Conservation (phyloP, 2,113 vertebrate species). For the Xiphophorus couchianus region DNA sequence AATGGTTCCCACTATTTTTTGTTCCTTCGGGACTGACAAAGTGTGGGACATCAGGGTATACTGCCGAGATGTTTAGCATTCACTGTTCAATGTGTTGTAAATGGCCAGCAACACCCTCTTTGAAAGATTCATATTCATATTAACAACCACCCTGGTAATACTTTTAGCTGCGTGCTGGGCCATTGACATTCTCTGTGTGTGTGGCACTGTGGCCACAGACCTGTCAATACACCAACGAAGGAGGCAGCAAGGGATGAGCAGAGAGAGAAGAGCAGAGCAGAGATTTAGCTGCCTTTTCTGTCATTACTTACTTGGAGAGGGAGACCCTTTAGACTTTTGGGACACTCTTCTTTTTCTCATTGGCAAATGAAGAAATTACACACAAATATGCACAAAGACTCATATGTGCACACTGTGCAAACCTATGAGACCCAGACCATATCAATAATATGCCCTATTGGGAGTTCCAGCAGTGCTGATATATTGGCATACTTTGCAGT, state of each 20-base stretch:
- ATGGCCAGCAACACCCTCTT: slow-evolving; percentile 49
- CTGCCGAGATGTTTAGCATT: slow-evolving; percentile 54
- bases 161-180: slow-evolving; percentile 50
- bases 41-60: slow-evolving; percentile 2
- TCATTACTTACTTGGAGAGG: slow-evolving; percentile 69
- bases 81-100: slow-evolving; percentile 45
- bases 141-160: slow-evolving; percentile 62
- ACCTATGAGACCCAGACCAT: slow-evolving; percentile 44
- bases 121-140: slow-evolving; percentile 60
- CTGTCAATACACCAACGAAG: slow-evolving; percentile 54
- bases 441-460: slow-evolving; percentile 43
- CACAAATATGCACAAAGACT: slow-evolving; percentile 18
- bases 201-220: slow-evolving; percentile 43
- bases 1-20: slow-evolving; percentile 34
- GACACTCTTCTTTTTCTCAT: slow-evolving; percentile 33
- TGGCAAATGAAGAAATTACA: slow-evolving; percentile 37
- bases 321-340: slow-evolving; percentile 49
- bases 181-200: slow-evolving; percentile 69
- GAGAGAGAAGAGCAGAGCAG: slow-evolving; percentile 32
- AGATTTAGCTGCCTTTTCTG: slow-evolving; percentile 67
- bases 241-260: slow-evolving; percentile 21
- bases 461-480: slow-evolving; percentile 25
- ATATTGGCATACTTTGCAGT: slow-evolving; percentile 21
- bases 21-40: slow-evolving; percentile 44
- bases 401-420: slow-evolving; percentile 31